phyloP scores from a whole-genome alignment of 2,113 vertebrate species.

The Euleptes europaea region DNA sequence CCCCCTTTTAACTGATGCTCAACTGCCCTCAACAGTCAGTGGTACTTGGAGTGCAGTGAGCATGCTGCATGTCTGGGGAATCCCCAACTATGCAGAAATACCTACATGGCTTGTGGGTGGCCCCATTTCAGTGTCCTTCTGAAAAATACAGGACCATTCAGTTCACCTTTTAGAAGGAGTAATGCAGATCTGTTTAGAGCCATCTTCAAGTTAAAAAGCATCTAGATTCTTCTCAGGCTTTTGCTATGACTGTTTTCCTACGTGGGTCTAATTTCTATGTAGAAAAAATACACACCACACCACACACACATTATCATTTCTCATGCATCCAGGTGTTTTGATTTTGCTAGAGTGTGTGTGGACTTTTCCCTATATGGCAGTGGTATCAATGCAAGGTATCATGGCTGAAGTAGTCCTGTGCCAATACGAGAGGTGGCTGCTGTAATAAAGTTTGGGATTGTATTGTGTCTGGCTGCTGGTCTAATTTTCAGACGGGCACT shows the following conservation, averaged over 20 bases:
- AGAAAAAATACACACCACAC: neutral
- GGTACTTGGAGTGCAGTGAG: too few species aligned
- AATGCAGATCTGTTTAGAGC: neutral
- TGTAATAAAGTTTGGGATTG: neutral
- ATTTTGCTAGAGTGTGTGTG: neutral
- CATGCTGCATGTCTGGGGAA: too few species aligned
- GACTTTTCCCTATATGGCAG: too few species aligned
- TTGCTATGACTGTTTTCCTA: neutral
- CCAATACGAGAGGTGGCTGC: too few species aligned
- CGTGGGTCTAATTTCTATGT: neutral
- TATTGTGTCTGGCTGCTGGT: neutral
- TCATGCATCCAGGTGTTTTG: neutral
- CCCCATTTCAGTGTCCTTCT: too few species aligned
- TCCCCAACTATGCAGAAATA: too few species aligned
- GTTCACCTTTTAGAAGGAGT: too few species aligned
- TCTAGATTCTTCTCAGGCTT: neutral
- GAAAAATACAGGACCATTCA: too few species aligned
- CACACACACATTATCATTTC: too few species aligned
- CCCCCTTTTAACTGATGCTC: too few species aligned
- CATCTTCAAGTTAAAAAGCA: neutral
- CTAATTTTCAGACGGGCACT: neutral
- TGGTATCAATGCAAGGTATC: neutral
- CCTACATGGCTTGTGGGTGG: too few species aligned
- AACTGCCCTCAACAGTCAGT: too few species aligned
- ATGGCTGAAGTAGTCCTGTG: neutral